Evolutionary conservation across 2,888 invertebrate genomes (phyloP).

Genomic region (Aspidiotus rigidus): DNA sequence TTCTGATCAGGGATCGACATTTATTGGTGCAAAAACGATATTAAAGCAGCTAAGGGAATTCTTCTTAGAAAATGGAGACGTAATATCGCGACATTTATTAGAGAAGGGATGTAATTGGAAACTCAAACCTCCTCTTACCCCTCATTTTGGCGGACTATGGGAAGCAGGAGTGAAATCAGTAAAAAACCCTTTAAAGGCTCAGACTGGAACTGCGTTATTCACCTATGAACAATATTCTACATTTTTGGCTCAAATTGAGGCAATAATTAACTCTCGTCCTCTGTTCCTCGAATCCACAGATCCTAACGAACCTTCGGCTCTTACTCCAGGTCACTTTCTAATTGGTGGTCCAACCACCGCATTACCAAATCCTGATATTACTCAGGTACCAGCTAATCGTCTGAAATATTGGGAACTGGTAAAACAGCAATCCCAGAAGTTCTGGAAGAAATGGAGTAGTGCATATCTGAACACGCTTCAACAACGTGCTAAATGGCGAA

Average conservation of each 20-base stretch:
- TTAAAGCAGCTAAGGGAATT: conserved; percentile 36
- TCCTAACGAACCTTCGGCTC: conserved; percentile 34
- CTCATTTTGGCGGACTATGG: no score
- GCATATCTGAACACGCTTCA: no score
- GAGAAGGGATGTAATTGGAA: conserved; percentile 20
- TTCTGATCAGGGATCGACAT: conserved; percentile 41
- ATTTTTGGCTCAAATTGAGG: conserved; percentile 36
- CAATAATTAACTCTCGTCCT: conserved; percentile 37
- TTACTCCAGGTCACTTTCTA: no score
- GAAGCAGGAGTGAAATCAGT: no score
- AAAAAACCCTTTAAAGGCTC: no score
- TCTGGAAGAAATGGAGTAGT: no score
- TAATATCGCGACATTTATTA: neutral
- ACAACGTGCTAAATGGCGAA: no score
- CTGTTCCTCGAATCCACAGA: conserved; percentile 36
- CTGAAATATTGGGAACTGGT: no score
- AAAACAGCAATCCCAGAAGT: no score
- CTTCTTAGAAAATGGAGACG: neutral
- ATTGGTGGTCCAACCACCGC: conserved; percentile 36
- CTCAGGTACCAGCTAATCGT: conserved; percentile 35
- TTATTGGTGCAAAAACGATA: conserved; percentile 40
- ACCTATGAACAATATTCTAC: conserved; percentile 39
- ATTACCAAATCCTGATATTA: conserved; percentile 36
- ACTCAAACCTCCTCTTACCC: no score
- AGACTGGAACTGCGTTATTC: no score